Conservation (phyloP, 1,140 invertebrate genomes). For the Temnothorax nylanderi region DNA sequence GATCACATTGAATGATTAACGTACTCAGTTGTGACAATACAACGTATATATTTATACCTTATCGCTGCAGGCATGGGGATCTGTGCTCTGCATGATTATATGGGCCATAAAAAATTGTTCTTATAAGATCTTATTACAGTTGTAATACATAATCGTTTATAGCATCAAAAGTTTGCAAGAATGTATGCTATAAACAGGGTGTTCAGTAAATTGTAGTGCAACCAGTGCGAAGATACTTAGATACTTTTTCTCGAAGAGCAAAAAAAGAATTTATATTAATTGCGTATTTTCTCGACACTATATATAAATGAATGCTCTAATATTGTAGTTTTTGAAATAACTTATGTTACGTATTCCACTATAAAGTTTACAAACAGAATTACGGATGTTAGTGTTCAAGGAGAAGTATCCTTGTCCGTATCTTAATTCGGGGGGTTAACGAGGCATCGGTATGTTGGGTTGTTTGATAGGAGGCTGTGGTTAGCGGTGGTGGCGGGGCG, state of each 20-base stretch:
- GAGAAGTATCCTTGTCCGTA: background rate
- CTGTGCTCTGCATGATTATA: constrained; percentile 63
- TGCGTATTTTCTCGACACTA: background rate
- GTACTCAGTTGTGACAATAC: constrained; percentile 1
- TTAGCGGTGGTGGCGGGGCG: constrained; percentile 87
- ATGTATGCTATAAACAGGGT: background rate
- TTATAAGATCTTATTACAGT: background rate
- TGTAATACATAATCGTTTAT: constrained; percentile 11
- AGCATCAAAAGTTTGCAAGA: constrained; percentile 8
- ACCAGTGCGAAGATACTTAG: background rate
- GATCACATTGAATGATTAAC: constrained; percentile 33
- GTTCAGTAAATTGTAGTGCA: constrained; percentile 7
- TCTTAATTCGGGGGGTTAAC: constrained; percentile 74
- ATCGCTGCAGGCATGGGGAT: constrained; percentile 62
- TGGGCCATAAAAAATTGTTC: constrained; percentile 18
- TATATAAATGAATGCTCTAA: constrained; percentile 12
- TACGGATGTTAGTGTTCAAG: background rate
- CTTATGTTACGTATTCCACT: background rate
- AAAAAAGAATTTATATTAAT: background rate
- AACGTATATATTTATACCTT: constrained; percentile 25
- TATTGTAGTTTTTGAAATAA: constrained; percentile 12
- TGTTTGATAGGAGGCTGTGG: constrained; percentile 85
- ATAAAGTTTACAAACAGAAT: constrained; percentile 1
- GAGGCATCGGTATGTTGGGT: constrained; percentile 84
- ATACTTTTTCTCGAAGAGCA: background rate